These are phyloP conservation scores for Acestrorhynchus altus DNA, from an alignment of 2,797 vertebrate species.

Conservation along the genomic window DNA sequence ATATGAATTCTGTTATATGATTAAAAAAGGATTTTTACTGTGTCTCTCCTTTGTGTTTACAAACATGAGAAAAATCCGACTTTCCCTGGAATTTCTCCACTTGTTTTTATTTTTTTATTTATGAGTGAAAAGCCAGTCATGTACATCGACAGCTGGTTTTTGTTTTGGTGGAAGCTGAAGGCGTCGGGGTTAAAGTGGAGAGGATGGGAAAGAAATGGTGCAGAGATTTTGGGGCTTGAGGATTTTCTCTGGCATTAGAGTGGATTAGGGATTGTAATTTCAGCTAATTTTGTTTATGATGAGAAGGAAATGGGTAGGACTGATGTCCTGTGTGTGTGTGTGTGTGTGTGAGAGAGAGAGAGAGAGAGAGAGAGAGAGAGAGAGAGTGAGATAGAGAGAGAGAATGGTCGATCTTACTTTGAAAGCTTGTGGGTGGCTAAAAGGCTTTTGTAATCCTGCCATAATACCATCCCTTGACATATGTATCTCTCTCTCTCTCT, in stretches of 20 bases:
- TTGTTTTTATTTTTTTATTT: too few species aligned
- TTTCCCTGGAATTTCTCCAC: too few species aligned
- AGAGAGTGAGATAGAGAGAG: not conserved
- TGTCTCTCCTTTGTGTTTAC: too few species aligned
- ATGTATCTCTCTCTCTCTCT: not conserved
- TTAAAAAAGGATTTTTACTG: too few species aligned
- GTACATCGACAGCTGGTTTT: too few species aligned
- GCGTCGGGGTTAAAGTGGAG: not conserved
- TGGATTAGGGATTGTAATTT: constrained; percentile 22
- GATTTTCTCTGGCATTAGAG: not conserved
- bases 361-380: not conserved
- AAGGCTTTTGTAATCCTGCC: constrained; percentile 72
- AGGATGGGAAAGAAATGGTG: not conserved
- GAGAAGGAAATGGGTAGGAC: constrained; percentile 13
- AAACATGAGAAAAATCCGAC: too few species aligned
- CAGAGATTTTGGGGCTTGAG: not conserved
- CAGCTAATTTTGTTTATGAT: constrained; percentile 42
- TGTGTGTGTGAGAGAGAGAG: not conserved
- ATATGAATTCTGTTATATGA: too few species aligned
- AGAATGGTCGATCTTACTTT: constrained; percentile 10
- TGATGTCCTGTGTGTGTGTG: not conserved
- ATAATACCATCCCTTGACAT: constrained; percentile 79
- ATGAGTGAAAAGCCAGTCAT: too few species aligned
- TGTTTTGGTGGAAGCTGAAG: too few species aligned
- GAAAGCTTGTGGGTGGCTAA: constrained; percentile 28